phyloP scores from a whole-genome alignment of 2,113 vertebrate genomes.

The Notarius quadriscutis region DNA sequence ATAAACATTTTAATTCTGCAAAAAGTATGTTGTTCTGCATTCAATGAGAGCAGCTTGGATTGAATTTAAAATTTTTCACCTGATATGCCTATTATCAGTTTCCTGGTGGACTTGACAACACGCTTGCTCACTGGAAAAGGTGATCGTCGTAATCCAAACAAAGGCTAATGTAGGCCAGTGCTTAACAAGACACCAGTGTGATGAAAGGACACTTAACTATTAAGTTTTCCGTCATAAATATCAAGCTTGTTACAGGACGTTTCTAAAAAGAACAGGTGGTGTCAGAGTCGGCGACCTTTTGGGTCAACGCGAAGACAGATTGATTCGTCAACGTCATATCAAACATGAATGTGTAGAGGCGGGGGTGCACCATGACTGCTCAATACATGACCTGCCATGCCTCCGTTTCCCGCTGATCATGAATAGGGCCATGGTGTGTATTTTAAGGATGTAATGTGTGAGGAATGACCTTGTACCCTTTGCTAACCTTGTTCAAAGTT shows the following conservation, averaged over 20 bases:
- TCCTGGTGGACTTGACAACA: constrained; percentile 15
- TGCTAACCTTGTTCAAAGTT: constrained; percentile 20
- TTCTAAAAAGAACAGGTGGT: constrained; percentile 57
- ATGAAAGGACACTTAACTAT: background rate
- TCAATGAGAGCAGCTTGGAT: no score
- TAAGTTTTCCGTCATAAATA: constrained; percentile 23
- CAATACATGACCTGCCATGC: constrained; percentile 46
- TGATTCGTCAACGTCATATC: constrained; percentile 67
- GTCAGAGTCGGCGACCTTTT: constrained; percentile 53
- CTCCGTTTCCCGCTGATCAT: constrained; percentile 35
- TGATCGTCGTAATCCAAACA: background rate
- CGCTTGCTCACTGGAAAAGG: constrained; percentile 10
- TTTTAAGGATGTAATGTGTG: constrained; percentile 63
- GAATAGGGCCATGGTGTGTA: constrained; percentile 58
- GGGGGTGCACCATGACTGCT: constrained; percentile 31
- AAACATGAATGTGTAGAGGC: constrained; percentile 21
- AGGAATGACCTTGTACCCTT: constrained; percentile 54
- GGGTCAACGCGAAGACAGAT: constrained; percentile 49
- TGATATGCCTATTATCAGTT: background rate
- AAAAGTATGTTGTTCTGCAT: no score
- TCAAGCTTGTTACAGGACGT: constrained; percentile 58
- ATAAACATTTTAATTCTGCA: no score
- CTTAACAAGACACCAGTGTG: background rate
- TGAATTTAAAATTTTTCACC: no score
- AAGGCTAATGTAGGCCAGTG: background rate